Percentiles rank a stretch among this genome's conserved stretches.
Conservation (phyloP, 92 coral and sea anemone species). For the Chrysogorgia sp. region DNA sequence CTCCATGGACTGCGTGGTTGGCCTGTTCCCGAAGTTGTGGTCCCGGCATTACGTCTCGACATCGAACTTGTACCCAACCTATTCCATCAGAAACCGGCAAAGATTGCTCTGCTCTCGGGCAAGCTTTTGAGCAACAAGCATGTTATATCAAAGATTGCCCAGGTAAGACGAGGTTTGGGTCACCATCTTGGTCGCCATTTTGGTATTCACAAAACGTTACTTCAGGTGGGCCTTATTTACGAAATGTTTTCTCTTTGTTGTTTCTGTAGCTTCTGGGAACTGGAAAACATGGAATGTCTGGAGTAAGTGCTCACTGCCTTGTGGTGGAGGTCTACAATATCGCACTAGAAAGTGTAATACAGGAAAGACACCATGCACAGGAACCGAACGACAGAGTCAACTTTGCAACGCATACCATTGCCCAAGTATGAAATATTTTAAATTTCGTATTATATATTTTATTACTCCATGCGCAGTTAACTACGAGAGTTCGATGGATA, state of each 20-base stretch:
- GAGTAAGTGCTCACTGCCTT: conserved; percentile 25
- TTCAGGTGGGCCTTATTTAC: too few species aligned
- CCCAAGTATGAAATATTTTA: conserved; percentile 64
- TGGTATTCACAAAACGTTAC: too few species aligned
- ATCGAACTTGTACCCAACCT: conserved; percentile 85
- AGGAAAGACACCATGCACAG: conserved; percentile 38
- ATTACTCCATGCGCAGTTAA: too few species aligned
- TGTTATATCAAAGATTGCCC: conserved; percentile 72
- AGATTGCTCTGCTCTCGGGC: conserved; percentile 91
- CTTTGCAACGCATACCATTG: conserved; percentile 87
- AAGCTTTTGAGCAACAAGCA: conserved; percentile 88
- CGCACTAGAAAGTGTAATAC: conserved; percentile 23
- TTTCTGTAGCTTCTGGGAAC: conserved; percentile 22
- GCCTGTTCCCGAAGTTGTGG: conserved; percentile 90
- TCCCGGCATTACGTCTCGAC: conserved; percentile 74
- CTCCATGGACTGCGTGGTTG: conserved; percentile 97
- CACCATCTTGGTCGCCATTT: conserved; percentile 1
- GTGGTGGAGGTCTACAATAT: conserved; percentile 34
- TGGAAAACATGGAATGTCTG: conserved; percentile 24
- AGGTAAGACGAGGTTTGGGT: conserved; percentile 35
- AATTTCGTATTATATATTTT: background rate
- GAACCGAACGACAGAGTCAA: conserved; percentile 68
- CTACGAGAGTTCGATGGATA: too few species aligned
- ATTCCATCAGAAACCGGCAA: conserved; percentile 84
- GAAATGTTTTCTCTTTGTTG: background rate